Percentiles rank a stretch among this genome's conserved stretches.
phyloP scores from a whole-genome alignment of 1,140 invertebrate genomes.

The Solenopsis invicta region DNA sequence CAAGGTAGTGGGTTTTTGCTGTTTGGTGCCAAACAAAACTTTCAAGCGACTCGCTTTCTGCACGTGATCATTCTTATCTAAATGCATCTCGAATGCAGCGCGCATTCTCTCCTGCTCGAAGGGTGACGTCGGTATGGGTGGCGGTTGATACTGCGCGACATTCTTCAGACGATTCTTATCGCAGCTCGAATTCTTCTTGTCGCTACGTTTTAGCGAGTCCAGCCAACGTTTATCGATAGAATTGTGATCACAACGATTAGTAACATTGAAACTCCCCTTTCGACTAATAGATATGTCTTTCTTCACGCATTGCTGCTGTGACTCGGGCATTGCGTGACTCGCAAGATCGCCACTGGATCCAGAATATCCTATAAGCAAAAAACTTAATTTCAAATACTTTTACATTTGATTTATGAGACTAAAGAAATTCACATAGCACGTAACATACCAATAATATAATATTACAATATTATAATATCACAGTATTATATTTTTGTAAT shows the following conservation, averaged over 20 bases:
- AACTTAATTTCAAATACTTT: conserved; percentile 16
- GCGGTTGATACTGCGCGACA: conserved; percentile 88
- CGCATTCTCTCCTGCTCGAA: conserved; percentile 82
- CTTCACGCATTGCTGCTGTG: conserved; percentile 76
- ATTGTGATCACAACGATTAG: conserved; percentile 70
- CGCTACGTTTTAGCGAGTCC: conserved; percentile 86
- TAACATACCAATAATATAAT: too few relatives aligned
- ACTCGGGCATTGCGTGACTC: conserved; percentile 73
- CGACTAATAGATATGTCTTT: conserved; percentile 77
- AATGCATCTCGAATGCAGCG: conserved; percentile 88
- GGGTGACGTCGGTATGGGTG: conserved; percentile 79
- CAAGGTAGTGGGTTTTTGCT: conserved; percentile 79
- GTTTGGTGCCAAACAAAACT: conserved; percentile 83
- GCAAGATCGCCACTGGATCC: conserved; percentile 79
- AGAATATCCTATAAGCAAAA: conserved; percentile 73
- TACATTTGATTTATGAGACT: background rate
- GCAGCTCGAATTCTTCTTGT: conserved; percentile 77
- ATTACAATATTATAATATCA: too few relatives aligned
- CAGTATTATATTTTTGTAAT: too few relatives aligned
- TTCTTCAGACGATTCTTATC: conserved; percentile 86
- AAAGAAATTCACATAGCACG: background rate
- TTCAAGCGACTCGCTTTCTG: conserved; percentile 84
- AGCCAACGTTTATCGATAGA: conserved; percentile 87
- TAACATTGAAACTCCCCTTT: conserved; percentile 82
- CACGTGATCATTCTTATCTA: conserved; percentile 85